Evolutionary conservation across 2,113 vertebrate species (phyloP).

Genomic region (Perca schrenkii): DNA sequence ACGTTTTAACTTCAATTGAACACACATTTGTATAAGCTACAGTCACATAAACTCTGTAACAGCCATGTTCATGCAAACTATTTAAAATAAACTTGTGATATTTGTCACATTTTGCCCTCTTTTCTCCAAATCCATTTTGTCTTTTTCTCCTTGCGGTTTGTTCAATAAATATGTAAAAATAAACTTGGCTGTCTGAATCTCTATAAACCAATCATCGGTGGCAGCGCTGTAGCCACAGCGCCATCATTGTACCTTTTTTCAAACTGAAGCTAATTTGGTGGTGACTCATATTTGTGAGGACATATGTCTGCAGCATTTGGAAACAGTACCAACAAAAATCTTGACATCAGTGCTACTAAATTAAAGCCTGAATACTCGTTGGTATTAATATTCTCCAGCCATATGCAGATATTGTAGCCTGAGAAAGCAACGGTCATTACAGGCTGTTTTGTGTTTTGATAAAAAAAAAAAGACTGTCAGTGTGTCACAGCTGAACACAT

Average conservation of each 20-base stretch:
- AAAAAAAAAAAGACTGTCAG: background rate
- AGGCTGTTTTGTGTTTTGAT: constrained; percentile 5
- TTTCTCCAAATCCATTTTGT: background rate
- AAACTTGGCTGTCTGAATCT: background rate
- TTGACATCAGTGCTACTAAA: background rate
- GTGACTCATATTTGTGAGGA: constrained; percentile 46
- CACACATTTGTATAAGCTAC: background rate
- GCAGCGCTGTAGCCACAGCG: background rate
- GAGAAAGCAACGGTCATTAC: background rate
- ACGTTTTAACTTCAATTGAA: background rate
- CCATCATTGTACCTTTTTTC: constrained; percentile 6
- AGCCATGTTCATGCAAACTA: too few relatives aligned
- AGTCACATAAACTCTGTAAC: background rate
- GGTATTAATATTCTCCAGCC: background rate
- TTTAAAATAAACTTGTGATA: too few relatives aligned
- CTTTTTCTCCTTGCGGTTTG: background rate
- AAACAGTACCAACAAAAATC: constrained; percentile 22
- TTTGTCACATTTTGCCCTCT: background rate
- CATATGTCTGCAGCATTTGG: constrained; percentile 8
- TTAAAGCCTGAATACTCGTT: background rate
- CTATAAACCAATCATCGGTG: background rate
- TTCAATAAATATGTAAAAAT: background rate
- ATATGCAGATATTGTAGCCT: background rate
- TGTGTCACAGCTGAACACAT: constrained; percentile 35
- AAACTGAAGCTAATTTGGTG: constrained; percentile 20